These are phyloP conservation scores for Arctia plantaginis DNA, from an alignment of 2,888 invertebrate species.

Conservation along the genomic window DNA sequence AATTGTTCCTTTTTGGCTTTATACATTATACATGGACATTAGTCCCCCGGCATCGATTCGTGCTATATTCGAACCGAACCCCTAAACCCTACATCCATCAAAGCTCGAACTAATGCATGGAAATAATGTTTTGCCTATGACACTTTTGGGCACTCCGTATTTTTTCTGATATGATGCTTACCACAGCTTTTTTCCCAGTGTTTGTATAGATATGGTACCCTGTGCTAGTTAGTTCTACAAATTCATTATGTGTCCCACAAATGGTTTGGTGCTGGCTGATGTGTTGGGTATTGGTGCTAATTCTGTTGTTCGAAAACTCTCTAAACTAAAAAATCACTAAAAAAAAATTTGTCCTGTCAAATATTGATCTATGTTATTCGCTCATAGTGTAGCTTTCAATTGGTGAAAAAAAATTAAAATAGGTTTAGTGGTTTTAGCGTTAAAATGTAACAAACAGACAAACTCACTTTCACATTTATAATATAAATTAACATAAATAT, in stretches of 20 bases:
- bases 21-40: slow-evolving; percentile 8
- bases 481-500: too few species aligned
- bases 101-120: slow-evolving; percentile 16
- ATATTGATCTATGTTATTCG: too few species aligned
- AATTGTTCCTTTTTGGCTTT: neutral
- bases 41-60: slow-evolving; percentile 19
- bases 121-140: slow-evolving; percentile 25
- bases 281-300: too few species aligned
- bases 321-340: too few species aligned
- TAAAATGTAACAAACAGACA: too few species aligned
- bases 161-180: neutral
- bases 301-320: too few species aligned
- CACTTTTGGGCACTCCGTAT: slow-evolving; percentile 4
- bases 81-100: slow-evolving; percentile 37
- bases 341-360: too few species aligned
- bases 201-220: neutral
- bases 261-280: too few species aligned
- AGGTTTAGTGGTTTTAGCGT: too few species aligned
- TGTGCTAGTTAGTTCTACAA: neutral
- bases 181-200: neutral
- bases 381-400: too few species aligned
- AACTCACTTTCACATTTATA: too few species aligned
- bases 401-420: too few species aligned
- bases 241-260: neutral
- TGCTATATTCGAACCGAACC: slow-evolving; percentile 16